These are phyloP conservation scores for Nezara viridula DNA, from an alignment of 2,888 invertebrate genomes.

Conservation along the genomic window DNA sequence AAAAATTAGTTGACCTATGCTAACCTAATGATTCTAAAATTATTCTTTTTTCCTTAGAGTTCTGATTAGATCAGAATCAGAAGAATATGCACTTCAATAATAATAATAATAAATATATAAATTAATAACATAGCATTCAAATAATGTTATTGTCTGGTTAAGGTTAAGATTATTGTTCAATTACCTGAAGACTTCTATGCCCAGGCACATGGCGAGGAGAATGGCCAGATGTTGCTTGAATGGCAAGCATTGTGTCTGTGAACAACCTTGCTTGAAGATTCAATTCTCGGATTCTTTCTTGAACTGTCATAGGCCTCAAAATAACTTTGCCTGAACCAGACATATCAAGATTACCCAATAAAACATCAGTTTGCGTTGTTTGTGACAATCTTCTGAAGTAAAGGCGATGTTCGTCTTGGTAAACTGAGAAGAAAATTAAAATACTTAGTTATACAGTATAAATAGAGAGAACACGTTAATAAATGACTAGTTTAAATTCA, in stretches of 20 bases:
- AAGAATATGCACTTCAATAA: no score
- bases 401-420: slow-evolving; percentile 69
- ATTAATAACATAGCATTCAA: not conserved
- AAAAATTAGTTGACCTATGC: no score
- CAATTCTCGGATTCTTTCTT: slow-evolving; percentile 71
- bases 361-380: slow-evolving; percentile 70
- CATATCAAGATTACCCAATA: slow-evolving; percentile 70
- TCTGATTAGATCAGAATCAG: not conserved
- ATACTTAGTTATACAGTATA: not conserved
- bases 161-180: no score
- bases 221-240: slow-evolving; percentile 67
- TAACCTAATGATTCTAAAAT: no score
- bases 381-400: slow-evolving; percentile 70
- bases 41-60: no score
- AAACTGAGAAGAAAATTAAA: slow-evolving; percentile 65
- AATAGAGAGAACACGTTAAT: not conserved
- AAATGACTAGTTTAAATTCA: not conserved
- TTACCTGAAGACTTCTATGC: slow-evolving; percentile 68
- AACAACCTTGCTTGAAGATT: slow-evolving; percentile 71
- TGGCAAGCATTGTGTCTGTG: slow-evolving; percentile 70
- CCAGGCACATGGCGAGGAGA: slow-evolving; percentile 67
- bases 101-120: no score
- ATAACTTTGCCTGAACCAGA: slow-evolving; percentile 69
- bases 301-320: slow-evolving; percentile 69
- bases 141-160: no score